Conservation (phyloP, 2,113 vertebrate genomes). For the Phylloscopus whistleri region DNA sequence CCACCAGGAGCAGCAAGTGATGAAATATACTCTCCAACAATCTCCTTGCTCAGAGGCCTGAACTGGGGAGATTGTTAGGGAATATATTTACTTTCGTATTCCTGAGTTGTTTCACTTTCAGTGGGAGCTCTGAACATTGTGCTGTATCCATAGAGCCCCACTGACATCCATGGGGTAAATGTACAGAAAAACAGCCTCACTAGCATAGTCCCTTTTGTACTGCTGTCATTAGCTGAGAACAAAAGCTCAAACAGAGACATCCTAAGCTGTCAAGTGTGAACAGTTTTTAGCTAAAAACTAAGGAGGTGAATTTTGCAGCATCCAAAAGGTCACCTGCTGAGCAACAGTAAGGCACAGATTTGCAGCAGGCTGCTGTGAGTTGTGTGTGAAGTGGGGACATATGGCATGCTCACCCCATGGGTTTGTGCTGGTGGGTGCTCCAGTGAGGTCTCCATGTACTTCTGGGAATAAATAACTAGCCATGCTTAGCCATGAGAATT, state of each 20-base stretch:
- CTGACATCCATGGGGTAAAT: background rate
- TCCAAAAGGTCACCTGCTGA: background rate
- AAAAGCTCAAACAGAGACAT: background rate
- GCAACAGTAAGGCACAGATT: fast-evolving
- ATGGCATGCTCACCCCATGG: fast-evolving
- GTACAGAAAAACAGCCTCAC: background rate
- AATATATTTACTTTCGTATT: background rate
- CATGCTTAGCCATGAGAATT: background rate
- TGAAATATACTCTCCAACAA: too few relatives aligned
- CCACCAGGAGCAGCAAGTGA: background rate
- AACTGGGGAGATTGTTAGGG: background rate
- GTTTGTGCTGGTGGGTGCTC: background rate
- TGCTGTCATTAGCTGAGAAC: background rate
- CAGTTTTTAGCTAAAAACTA: background rate
- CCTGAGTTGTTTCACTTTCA: background rate
- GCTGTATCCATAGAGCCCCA: background rate
- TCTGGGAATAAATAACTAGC: background rate
- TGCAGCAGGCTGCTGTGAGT: background rate
- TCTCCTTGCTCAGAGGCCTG: background rate
- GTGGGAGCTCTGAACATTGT: background rate
- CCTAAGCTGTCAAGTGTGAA: background rate
- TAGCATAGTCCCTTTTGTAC: background rate
- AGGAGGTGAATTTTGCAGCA: background rate
- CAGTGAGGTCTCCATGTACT: fast-evolving
- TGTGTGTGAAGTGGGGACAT: background rate